phyloP scores from a whole-genome alignment of 2,888 invertebrate species.

The Microchrysa polita region DNA sequence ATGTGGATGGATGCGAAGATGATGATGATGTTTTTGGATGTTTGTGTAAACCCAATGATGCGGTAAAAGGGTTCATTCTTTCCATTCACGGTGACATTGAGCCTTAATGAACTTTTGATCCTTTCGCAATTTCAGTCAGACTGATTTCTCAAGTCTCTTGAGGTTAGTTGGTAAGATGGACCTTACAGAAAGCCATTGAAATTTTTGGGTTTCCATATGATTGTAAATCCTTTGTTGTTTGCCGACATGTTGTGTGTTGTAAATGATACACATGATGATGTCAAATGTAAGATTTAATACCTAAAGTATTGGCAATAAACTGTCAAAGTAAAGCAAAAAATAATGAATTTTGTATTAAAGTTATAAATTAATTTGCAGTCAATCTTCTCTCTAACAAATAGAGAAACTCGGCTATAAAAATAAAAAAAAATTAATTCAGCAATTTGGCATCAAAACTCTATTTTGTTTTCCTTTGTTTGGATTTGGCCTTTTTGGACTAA shows the following conservation, averaged over 20 bases:
- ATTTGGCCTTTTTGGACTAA: no score
- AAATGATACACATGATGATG: no score
- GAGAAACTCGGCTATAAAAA: no score
- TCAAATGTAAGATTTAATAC: no score
- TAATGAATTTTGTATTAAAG: no score
- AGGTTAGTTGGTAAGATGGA: constrained; percentile 6
- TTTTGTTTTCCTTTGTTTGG: no score
- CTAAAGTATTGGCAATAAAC: no score
- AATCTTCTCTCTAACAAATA: no score
- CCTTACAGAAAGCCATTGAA: constrained; percentile 31
- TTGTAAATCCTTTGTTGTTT: constrained; percentile 35
- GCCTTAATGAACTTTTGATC: constrained; percentile 41
- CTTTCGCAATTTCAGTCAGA: constrained; percentile 9
- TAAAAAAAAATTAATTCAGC: no score
- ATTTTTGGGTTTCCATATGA: constrained; percentile 31
- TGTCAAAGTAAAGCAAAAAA: no score
- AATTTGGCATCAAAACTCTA: no score
- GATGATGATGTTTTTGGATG: background rate
- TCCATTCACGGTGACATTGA: constrained; percentile 17
- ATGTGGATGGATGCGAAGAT: background rate
- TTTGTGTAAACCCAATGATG: constrained; percentile 37
- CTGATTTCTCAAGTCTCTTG: background rate
- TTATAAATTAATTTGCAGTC: no score
- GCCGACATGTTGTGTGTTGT: constrained; percentile 9
- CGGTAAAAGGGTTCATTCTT: constrained; percentile 41